Evolutionary conservation across 2,888 invertebrate species (phyloP).

Genomic region (Megalurothrips usitatus): DNA sequence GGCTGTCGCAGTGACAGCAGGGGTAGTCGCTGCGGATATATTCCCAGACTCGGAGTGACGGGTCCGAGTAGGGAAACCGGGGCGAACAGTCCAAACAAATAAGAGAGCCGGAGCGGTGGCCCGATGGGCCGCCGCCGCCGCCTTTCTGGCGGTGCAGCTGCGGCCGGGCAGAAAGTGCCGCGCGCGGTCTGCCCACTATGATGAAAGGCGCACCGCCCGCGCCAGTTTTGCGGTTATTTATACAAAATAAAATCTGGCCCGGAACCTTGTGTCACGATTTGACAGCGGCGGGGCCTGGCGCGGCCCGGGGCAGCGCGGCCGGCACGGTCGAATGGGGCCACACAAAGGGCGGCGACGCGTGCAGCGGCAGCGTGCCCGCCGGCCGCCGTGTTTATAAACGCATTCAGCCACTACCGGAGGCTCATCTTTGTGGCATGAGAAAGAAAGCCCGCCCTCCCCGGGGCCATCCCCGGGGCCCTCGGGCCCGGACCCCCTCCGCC

Average conservation of each 20-base stretch:
- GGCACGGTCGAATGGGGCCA: neutral
- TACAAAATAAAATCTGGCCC: neutral
- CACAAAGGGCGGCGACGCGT: neutral
- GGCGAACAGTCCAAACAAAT: neutral
- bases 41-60: too few species aligned
- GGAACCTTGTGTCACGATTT: slow-evolving; percentile 18
- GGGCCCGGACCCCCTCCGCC: neutral
- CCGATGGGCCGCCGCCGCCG: neutral
- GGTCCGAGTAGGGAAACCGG: too few species aligned
- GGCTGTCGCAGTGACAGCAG: neutral
- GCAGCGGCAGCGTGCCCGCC: neutral
- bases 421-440: slow-evolving; percentile 16
- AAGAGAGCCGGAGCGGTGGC: neutral
- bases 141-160: neutral
- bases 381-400: slow-evolving; percentile 19
- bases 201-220: neutral
- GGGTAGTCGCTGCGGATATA: too few species aligned
- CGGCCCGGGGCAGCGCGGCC: neutral
- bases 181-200: neutral
- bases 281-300: neutral
- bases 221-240: slow-evolving; percentile 1
- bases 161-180: neutral
- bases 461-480: too few species aligned
- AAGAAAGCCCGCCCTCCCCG: neutral
- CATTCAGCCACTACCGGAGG: neutral